These are phyloP conservation scores for Salmo trutta DNA, from an alignment of 2,797 vertebrate species.

Conservation along the genomic window DNA sequence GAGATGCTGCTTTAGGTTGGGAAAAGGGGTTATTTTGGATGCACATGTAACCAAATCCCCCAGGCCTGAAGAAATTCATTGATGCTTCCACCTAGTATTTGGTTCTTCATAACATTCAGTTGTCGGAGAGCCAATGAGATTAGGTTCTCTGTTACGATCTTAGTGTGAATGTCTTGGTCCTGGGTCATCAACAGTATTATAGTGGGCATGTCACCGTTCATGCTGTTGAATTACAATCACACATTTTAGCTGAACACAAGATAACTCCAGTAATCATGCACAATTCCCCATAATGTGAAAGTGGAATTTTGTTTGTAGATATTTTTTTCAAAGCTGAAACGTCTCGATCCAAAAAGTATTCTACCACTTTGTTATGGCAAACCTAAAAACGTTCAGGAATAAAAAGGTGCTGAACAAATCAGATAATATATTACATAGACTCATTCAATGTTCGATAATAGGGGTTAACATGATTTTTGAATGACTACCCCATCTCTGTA, in stretches of 20 bases:
- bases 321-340: no score
- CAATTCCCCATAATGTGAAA: no score
- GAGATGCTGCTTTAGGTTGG: constrained; percentile 34
- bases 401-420: no score
- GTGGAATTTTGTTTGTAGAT: no score
- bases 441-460: no score
- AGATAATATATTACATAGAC: no score
- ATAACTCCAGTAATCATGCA: background rate
- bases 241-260: background rate
- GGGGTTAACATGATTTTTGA: no score
- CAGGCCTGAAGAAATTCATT: background rate
- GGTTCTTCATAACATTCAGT: background rate
- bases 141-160: background rate
- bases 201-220: no score
- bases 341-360: no score
- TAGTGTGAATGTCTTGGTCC: background rate
- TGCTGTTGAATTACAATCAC: background rate
- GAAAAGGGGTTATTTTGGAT: constrained; percentile 25
- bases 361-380: no score
- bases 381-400: no score
- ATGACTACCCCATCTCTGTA: no score
- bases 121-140: background rate
- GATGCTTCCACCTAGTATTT: background rate
- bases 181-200: background rate
- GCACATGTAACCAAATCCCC: background rate